Conservation (phyloP, 2,113 vertebrate species). For the Sphyrna mokarran region DNA sequence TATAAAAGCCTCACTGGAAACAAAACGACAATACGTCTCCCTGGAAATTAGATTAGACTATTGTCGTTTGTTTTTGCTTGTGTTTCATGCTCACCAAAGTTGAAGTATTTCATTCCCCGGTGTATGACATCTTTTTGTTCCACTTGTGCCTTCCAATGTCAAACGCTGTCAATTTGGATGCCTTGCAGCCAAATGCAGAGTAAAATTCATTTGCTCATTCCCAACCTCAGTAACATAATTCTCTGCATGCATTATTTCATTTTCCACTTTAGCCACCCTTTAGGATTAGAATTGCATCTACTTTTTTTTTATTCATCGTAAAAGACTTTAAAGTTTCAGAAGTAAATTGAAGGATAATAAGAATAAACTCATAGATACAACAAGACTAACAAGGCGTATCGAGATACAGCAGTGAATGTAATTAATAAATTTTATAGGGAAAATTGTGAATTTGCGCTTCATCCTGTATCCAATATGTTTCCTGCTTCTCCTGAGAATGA, state of each 20-base stretch:
- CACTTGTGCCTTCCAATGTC: neutral
- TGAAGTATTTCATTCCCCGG: neutral
- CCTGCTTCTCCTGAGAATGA: neutral
- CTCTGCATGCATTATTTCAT: neutral
- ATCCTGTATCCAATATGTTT: neutral
- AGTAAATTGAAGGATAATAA: neutral
- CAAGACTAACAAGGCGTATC: neutral
- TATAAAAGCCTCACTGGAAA: constrained; percentile 12
- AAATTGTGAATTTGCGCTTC: neutral
- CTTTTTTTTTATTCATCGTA: neutral
- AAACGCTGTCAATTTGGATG: neutral
- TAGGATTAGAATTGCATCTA: neutral
- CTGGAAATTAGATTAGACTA: constrained; percentile 11
- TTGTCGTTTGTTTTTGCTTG: neutral
- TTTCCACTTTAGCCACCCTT: neutral
- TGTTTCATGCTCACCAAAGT: neutral
- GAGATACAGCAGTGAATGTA: neutral
- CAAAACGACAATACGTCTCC: neutral
- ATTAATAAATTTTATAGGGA: neutral
- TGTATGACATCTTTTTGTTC: neutral
- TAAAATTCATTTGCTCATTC: neutral
- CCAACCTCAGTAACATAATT: neutral
- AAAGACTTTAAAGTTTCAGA: neutral
- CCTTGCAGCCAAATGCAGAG: neutral
- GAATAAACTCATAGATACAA: neutral